Conservation (phyloP, 2,113 vertebrate species). For the Platysternon megacephalum region DNA sequence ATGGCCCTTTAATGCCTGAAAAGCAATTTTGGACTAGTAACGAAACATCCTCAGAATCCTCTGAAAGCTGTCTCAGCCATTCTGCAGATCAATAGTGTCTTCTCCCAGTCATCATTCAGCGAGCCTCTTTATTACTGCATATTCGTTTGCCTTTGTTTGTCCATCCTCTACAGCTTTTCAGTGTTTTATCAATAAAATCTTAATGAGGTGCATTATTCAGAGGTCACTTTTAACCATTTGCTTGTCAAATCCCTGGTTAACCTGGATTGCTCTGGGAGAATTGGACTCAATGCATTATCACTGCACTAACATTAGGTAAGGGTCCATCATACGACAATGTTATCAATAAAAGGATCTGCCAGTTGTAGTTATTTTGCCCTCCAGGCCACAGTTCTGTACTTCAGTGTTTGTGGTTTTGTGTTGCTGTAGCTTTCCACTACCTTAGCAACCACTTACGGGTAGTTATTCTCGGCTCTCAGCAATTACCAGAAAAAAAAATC, state of each 20-base stretch:
- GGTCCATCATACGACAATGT: accelerated
- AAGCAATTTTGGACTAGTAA: background rate
- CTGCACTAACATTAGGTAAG: background rate
- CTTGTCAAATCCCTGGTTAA: background rate
- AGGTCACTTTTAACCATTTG: background rate
- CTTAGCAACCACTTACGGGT: background rate
- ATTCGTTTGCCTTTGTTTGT: background rate
- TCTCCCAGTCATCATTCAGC: background rate
- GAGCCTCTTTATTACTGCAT: background rate
- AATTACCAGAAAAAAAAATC: background rate
- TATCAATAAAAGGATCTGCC: background rate
- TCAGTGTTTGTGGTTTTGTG: background rate
- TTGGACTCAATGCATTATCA: accelerated
- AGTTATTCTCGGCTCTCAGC: background rate
- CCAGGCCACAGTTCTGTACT: background rate
- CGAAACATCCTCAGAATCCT: background rate
- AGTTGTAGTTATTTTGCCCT: no score
- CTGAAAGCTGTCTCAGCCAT: background rate
- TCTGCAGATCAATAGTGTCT: background rate
- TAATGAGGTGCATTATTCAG: background rate
- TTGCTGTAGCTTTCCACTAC: background rate
- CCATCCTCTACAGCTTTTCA: background rate
- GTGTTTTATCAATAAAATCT: conserved; percentile 40
- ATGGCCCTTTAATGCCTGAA: background rate
- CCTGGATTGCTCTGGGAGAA: background rate